These are phyloP conservation scores for Leptinotarsa haldemani DNA, from an alignment of 2,888 invertebrate species.

Conservation along the genomic window DNA sequence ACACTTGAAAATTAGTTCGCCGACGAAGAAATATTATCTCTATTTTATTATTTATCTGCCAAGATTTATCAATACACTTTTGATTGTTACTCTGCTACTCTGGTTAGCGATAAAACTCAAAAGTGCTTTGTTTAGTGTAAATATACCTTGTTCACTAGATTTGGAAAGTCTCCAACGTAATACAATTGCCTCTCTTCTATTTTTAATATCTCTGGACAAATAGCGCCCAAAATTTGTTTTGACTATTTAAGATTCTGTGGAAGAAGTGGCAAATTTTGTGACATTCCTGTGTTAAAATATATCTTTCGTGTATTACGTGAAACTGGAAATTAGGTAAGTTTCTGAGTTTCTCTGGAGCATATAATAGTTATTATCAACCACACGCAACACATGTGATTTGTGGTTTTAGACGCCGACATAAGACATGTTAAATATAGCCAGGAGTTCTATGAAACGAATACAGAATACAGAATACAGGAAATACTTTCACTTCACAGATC, in stretches of 20 bases:
- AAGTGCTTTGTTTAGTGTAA: slow-evolving; percentile 36
- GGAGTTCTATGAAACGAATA: background rate
- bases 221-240: slow-evolving; percentile 34
- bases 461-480: background rate
- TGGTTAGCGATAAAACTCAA: slow-evolving; percentile 25
- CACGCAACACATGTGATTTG: background rate
- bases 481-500: background rate
- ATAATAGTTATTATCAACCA: background rate
- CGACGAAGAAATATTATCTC: background rate
- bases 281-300: background rate
- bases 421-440: background rate
- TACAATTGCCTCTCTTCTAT: slow-evolving; percentile 45
- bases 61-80: slow-evolving; percentile 2
- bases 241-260: slow-evolving; percentile 25
- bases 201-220: slow-evolving; percentile 38
- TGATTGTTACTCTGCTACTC: slow-evolving; percentile 1
- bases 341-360: background rate
- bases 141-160: slow-evolving; percentile 29
- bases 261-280: slow-evolving; percentile 10
- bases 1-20: background rate
- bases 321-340: background rate
- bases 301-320: background rate
- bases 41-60: background rate
- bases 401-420: background rate
- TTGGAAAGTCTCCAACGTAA: slow-evolving; percentile 44